Conservation (phyloP, 2,797 vertebrate species). For the Pithecia hirsuta region DNA sequence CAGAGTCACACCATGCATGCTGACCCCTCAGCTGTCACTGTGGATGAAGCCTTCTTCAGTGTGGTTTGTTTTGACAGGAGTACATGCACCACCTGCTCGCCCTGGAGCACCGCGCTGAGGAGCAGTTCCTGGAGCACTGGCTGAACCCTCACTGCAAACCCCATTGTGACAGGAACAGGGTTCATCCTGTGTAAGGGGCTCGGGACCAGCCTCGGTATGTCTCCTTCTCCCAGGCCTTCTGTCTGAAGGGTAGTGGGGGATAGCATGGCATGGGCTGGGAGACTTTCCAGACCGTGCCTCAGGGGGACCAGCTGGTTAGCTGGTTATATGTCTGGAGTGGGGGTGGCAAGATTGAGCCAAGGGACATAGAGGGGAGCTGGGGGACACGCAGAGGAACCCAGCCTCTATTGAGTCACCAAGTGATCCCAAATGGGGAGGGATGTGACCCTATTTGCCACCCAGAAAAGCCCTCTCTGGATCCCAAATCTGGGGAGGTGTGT, state of each 20-base stretch:
- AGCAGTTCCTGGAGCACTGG: constrained; percentile 94
- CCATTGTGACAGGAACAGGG: constrained; percentile 92
- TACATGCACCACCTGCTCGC: constrained; percentile 91
- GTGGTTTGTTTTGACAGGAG: constrained; percentile 85
- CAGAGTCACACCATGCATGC: fast-evolving
- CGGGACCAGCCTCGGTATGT: constrained; percentile 23
- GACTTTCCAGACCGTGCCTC: fast-evolving
- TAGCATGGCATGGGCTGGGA: not conserved
- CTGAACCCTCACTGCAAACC: constrained; percentile 94
- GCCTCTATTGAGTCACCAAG: not conserved
- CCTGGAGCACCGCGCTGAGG: constrained; percentile 92
- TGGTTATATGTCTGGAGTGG: not conserved
- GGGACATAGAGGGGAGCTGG: not conserved
- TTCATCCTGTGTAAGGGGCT: constrained; percentile 87
- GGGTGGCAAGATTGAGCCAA: not conserved
- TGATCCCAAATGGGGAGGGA: not conserved
- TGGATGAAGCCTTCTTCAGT: not conserved
- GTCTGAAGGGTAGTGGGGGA: fast-evolving
- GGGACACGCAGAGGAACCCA: not conserved
- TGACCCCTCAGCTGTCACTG: fast-evolving
- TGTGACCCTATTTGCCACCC: not conserved
- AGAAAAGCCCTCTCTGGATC: not conserved
- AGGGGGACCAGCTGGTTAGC: not conserved
- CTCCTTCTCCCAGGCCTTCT: constrained; percentile 42
- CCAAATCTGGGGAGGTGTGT: not conserved